Evolutionary conservation across 1,140 invertebrate species (phyloP).

Genomic region (Bombyx mandarina): DNA sequence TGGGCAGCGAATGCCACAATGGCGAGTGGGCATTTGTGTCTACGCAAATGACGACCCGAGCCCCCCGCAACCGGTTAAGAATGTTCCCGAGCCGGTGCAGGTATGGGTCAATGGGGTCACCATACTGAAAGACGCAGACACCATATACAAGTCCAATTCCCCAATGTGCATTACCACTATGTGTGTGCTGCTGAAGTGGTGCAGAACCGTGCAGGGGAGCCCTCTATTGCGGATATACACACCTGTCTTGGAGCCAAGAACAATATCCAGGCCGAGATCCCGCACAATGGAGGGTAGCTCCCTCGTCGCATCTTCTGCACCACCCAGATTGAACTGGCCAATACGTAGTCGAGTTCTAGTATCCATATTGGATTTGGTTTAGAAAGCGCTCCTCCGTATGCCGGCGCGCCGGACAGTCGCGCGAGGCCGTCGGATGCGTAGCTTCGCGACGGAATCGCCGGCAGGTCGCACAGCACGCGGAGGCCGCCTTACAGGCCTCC

Average conservation of each 20-base stretch:
- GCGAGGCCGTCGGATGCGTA: conserved; percentile 10
- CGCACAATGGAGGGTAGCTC: conserved; percentile 17
- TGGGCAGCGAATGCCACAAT: no score
- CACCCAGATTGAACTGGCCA: conserved; percentile 17
- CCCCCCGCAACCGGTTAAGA: conserved; percentile 14
- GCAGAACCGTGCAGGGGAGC: no score
- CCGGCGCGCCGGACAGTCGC: conserved; percentile 12
- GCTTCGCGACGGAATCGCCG: conserved; percentile 5
- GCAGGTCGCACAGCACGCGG: conserved; percentile 17
- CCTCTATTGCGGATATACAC: no score
- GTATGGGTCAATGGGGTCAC: no score
- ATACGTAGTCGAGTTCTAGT: background rate
- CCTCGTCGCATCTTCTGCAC: conserved; percentile 9
- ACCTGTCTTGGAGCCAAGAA: conserved; percentile 19
- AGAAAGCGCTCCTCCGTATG: conserved; percentile 7
- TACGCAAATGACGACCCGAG: conserved; percentile 4
- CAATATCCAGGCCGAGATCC: conserved; percentile 9
- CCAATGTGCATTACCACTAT: no score
- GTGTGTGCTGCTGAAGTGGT: no score
- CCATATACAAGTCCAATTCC: no score
- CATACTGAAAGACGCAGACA: no score
- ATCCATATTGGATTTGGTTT: conserved; percentile 3
- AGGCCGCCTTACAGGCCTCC: conserved; percentile 9
- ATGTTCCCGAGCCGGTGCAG: conserved; percentile 11
- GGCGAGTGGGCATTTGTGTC: conserved; percentile 28